Conservation (phyloP, 2,113 vertebrate species). For the Thamnaconus septentrionalis region DNA sequence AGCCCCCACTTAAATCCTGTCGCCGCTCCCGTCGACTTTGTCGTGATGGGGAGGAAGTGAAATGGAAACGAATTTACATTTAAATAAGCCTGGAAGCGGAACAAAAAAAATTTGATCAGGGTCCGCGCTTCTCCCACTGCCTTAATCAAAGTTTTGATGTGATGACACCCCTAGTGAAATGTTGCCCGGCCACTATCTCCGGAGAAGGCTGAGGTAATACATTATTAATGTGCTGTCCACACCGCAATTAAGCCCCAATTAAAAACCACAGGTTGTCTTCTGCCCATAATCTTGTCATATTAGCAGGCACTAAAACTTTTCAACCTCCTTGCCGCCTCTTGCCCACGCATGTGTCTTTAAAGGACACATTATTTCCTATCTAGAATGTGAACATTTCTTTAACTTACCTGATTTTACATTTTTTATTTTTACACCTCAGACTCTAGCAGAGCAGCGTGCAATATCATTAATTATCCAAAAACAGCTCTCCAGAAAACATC, state of each 20-base stretch:
- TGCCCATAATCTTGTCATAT: conserved; percentile 13
- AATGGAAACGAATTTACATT: conserved; percentile 76
- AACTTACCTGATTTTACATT: too few species aligned
- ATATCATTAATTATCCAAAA: too few species aligned
- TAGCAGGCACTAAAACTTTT: conserved; percentile 21
- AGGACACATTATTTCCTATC: too few species aligned
- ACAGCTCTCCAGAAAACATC: too few species aligned
- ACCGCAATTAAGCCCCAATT: conserved; percentile 68
- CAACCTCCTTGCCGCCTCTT: conserved; percentile 24
- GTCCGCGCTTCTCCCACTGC: conserved; percentile 53
- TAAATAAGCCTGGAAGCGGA: conserved; percentile 69
- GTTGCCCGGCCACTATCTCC: conserved; percentile 37
- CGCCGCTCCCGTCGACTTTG: conserved; percentile 25
- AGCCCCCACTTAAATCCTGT: conserved; percentile 18
- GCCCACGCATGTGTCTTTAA: not conserved
- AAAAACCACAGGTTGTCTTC: conserved; percentile 46
- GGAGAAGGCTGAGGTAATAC: conserved; percentile 57
- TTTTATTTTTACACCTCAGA: too few species aligned
- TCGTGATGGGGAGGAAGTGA: conserved; percentile 52
- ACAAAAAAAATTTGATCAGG: conserved; percentile 71
- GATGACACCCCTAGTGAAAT: conserved; percentile 60
- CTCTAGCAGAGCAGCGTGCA: too few species aligned
- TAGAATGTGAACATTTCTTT: too few species aligned
- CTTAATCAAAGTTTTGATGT: conserved; percentile 70
- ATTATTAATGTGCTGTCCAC: conserved; percentile 51